These are phyloP conservation scores for Microplitis mediator DNA, from an alignment of 1,140 invertebrate genomes.

Conservation along the genomic window DNA sequence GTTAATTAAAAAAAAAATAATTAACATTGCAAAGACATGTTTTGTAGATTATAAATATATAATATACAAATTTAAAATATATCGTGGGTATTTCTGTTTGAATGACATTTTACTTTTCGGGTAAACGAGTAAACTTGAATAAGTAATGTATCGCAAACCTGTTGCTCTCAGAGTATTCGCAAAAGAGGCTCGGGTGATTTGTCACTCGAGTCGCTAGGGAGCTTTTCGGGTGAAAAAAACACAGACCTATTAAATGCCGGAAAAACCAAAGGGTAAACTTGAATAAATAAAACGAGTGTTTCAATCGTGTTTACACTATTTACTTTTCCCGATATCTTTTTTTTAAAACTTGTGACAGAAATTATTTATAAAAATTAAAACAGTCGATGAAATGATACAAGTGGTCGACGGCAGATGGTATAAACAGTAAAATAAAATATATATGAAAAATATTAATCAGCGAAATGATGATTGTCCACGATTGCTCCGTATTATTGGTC, in stretches of 20 bases:
- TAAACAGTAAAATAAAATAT: not conserved
- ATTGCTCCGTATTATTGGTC: constrained; percentile 8
- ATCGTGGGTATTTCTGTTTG: too few species aligned
- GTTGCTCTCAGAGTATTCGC: constrained; percentile 9
- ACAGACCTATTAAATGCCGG: not conserved
- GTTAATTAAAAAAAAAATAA: too few species aligned
- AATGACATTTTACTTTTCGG: too few species aligned
- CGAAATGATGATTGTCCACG: constrained; percentile 11
- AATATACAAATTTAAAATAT: too few species aligned
- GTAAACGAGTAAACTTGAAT: not conserved
- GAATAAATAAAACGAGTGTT: not conserved
- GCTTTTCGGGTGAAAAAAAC: not conserved
- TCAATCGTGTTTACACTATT: too few species aligned
- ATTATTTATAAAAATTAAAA: not conserved
- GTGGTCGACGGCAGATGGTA: not conserved
- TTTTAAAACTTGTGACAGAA: not conserved
- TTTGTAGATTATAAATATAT: too few species aligned
- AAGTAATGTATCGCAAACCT: constrained; percentile 21
- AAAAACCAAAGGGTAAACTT: not conserved
- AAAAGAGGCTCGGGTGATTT: constrained; percentile 5
- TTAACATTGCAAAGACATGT: too few species aligned
- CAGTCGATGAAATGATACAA: not conserved
- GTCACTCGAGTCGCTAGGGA: not conserved
- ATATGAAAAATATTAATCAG: not conserved
- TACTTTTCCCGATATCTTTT: too few species aligned